These are phyloP conservation scores for Lepeophtheirus salmonis DNA, from an alignment of 1,140 invertebrate genomes.

Conservation along the genomic window DNA sequence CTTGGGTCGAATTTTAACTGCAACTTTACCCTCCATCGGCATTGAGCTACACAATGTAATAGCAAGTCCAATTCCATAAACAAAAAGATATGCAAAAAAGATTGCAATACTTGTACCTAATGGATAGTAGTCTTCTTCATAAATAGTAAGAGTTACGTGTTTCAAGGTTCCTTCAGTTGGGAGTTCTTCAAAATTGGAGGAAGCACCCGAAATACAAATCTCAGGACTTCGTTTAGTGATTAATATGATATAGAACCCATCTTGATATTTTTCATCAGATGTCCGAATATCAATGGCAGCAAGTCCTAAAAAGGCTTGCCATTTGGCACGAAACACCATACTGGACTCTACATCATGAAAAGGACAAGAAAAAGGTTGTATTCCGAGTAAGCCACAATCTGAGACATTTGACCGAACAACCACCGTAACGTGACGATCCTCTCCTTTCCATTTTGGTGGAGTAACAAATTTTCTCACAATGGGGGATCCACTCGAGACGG, in stretches of 20 bases:
- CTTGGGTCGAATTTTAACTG: background rate
- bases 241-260: background rate
- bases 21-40: background rate
- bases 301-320: background rate
- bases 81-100: background rate
- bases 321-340: background rate
- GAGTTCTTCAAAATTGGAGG: background rate
- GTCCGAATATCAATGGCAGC: background rate
- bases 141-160: background rate
- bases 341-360: background rate
- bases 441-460: background rate
- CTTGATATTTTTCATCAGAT: background rate
- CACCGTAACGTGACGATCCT: background rate
- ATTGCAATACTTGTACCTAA: background rate
- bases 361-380: background rate
- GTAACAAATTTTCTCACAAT: background rate
- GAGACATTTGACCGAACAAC: background rate
- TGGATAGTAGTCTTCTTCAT: background rate
- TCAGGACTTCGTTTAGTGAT: background rate
- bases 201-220: background rate
- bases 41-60: background rate
- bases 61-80: background rate
- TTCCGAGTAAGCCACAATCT: background rate
- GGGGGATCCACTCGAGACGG: background rate
- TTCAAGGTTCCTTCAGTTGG: background rate